Conservation (phyloP, 2,888 invertebrate genomes). For the Dryocosmus kuriphilus region DNA sequence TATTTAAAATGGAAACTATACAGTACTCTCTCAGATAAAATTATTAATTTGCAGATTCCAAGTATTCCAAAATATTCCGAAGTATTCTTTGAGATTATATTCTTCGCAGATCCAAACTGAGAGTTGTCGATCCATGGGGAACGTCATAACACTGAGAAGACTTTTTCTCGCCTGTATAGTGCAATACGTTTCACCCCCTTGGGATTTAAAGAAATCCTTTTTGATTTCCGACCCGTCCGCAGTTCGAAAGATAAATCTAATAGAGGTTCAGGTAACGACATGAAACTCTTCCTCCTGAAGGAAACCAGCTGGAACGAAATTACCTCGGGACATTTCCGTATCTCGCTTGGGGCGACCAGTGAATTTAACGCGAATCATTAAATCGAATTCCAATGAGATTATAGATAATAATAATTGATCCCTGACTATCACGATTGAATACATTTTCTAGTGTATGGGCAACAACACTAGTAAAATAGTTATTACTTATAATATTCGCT, state of each 20-base stretch:
- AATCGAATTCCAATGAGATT: slow-evolving; percentile 52
- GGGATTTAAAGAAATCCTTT: not conserved
- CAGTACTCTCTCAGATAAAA: too few species aligned
- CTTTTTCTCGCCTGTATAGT: not conserved
- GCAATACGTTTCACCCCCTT: not conserved
- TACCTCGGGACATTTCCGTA: slow-evolving; percentile 1
- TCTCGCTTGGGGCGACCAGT: slow-evolving; percentile 45
- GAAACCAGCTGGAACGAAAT: slow-evolving; percentile 31
- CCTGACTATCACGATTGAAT: not conserved
- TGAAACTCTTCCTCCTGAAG: slow-evolving; percentile 25
- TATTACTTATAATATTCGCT: too few species aligned
- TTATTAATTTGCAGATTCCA: too few species aligned
- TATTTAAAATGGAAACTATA: too few species aligned
- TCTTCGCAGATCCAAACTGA: too few species aligned
- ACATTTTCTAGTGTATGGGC: too few species aligned
- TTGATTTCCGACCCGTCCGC: not conserved
- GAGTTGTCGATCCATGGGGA: too few species aligned
- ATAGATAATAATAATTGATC: slow-evolving; percentile 32
- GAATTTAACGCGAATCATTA: slow-evolving; percentile 59
- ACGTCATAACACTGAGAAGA: not conserved
- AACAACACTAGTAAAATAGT: too few species aligned
- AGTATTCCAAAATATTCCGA: too few species aligned
- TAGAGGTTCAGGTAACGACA: slow-evolving; percentile 22
- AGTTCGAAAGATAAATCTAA: slow-evolving; percentile 18
- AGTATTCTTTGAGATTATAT: too few species aligned